Evolutionary conservation across 64 coral and sea anemone species (phyloP).

Genomic region (Montipora efflorescens): DNA sequence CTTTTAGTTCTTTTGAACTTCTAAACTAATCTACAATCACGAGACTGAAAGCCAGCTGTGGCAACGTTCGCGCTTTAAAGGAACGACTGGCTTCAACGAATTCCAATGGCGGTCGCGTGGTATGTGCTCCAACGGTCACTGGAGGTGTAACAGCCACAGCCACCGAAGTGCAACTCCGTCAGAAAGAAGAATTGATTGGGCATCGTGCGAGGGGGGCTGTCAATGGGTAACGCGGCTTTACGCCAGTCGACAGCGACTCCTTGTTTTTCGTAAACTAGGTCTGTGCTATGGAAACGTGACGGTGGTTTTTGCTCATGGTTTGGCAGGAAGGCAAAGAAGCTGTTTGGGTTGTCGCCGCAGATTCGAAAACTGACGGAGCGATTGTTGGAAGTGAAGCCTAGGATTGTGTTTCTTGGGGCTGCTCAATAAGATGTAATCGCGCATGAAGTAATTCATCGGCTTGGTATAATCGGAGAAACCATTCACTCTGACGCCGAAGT

Average conservation of each 20-base stretch:
- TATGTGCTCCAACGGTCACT: slow-evolving; percentile 60
- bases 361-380: slow-evolving; percentile 24
- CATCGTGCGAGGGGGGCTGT: slow-evolving; percentile 32
- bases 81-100: slow-evolving; percentile 35
- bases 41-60: too few species aligned
- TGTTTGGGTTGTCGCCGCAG: slow-evolving; percentile 68
- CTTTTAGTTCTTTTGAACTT: too few species aligned
- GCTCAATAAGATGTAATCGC: slow-evolving; percentile 60
- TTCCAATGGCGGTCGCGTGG: slow-evolving; percentile 70
- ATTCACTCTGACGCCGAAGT: slow-evolving; percentile 36
- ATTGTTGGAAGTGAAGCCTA: slow-evolving; percentile 69
- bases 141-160: slow-evolving; percentile 75
- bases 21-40: too few species aligned
- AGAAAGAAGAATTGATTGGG: slow-evolving; percentile 30
- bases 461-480: slow-evolving; percentile 28
- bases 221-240: neutral
- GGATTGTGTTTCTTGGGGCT: neutral
- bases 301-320: slow-evolving; percentile 37
- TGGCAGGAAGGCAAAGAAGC: slow-evolving; percentile 68
- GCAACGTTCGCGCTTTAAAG: too few species aligned
- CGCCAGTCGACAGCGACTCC: slow-evolving; percentile 74
- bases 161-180: slow-evolving; percentile 76
- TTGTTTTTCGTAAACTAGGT: neutral
- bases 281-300: neutral
- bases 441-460: slow-evolving; percentile 24